Evolutionary conservation across 1,140 invertebrate species (phyloP), one percentile per base, ranked within the genome.

Genomic region (Brachionus rotundiformis): DNA sequence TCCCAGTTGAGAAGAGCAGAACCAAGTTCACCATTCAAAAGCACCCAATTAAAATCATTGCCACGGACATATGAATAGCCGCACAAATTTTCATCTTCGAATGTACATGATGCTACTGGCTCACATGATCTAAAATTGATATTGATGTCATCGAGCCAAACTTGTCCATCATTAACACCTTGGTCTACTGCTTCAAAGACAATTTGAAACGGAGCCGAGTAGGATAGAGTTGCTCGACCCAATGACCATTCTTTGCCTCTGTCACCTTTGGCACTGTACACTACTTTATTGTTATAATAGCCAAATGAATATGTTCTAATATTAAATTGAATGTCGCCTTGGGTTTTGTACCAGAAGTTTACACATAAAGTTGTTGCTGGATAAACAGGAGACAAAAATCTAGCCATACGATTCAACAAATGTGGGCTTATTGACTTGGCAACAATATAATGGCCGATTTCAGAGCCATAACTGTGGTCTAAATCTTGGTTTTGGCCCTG

Each of bases 291-390:
- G 41, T 44, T 80, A 5, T 59, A 80, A 31, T 11, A 29, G 8
- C 76, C 76, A 80, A 80, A 80, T 80, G 76, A 54, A 41, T 61
- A 80, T 8, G 76, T 80, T 59, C 76, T 25, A 5, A 80, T 44
- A 61, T 59, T 36, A 7, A 80, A 65, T 65, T 39, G 33, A 59
- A 33, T 80, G n/a, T 61, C 25, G 7, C 27, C 76, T 16, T 23
- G 16, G n/a, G 39, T 41, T 29, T 59, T 80, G 31, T 80, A 80
- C 76, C 76, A 80, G 25, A 54, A 59, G 29, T 10, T 49, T 0
- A 54, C 8, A 41, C 47, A 80, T 7, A 54, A 10, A 61, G 31
- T 80, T 23, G 76, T 59, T 5, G 47, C 25, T 16, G 76, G 29
- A 65, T 80, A 80, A 7, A 54, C 8, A 11, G 76, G 76, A 36